Evolutionary conservation across 2,797 vertebrate species (phyloP).

Genomic region (Neosilurus hyrtlii): DNA sequence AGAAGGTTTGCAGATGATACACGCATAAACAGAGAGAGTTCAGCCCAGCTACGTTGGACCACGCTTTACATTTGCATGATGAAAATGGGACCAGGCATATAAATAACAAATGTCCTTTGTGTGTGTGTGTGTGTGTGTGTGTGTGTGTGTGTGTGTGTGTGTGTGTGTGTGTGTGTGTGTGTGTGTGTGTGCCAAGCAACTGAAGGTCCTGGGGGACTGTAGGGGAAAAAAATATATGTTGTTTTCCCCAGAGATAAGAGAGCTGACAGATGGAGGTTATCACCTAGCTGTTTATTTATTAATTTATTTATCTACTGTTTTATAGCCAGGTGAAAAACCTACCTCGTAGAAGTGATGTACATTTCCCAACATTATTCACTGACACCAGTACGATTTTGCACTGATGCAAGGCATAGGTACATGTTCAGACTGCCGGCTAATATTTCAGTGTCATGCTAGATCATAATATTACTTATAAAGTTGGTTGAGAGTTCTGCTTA

Average conservation of each 20-base stretch:
- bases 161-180: not conserved
- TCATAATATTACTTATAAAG: not conserved
- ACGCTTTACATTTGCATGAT: conserved; percentile 25
- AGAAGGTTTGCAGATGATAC: conserved; percentile 9
- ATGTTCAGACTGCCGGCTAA: not conserved
- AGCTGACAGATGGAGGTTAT: conserved; percentile 29
- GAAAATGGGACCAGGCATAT: conserved; percentile 25
- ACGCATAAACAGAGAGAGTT: conserved; percentile 12
- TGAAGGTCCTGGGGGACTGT: not conserved
- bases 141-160: not conserved
- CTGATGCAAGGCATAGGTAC: not conserved
- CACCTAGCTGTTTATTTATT: conserved; percentile 21
- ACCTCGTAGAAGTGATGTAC: not conserved
- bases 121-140: not conserved
- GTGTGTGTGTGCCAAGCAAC: conserved; percentile 1
- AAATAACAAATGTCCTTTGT: conserved; percentile 18
- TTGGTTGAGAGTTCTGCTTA: too few species aligned
- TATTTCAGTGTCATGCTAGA: not conserved
- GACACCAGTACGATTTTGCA: not conserved
- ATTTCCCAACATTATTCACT: not conserved
- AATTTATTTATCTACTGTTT: conserved; percentile 29
- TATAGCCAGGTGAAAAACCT: conserved; percentile 1
- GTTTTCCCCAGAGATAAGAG: conserved; percentile 5
- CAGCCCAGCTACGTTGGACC: conserved; percentile 1
- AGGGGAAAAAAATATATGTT: not conserved